Evolutionary conservation across 2,888 invertebrate species (phyloP).

Genomic region (Orchestes rusci): DNA sequence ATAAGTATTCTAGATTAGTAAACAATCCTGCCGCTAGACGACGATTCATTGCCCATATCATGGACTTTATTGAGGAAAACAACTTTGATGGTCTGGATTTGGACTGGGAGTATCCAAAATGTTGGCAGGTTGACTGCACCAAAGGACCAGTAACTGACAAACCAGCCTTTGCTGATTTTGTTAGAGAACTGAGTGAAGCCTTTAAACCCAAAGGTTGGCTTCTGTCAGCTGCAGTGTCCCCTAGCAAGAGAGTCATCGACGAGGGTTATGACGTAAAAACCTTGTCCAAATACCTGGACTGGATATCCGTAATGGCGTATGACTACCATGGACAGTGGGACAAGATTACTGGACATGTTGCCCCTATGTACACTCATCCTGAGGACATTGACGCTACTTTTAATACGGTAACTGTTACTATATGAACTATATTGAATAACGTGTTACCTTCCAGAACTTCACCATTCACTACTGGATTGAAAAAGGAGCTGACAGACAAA

Average conservation of each 20-base stretch:
- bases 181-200: slow-evolving; percentile 63
- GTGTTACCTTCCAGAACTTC: slow-evolving; percentile 57
- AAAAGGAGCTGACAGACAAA: slow-evolving; percentile 69
- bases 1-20: slow-evolving; percentile 79
- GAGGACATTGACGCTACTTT: slow-evolving; percentile 67
- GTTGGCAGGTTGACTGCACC: slow-evolving; percentile 83
- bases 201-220: slow-evolving; percentile 66
- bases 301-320: slow-evolving; percentile 88
- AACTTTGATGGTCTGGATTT: slow-evolving; percentile 87
- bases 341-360: slow-evolving; percentile 81
- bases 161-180: slow-evolving; percentile 65
- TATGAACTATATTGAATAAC: background rate
- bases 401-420: slow-evolving; percentile 68
- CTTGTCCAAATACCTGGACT: slow-evolving; percentile 71
- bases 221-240: slow-evolving; percentile 79
- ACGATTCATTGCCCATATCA: slow-evolving; percentile 65
- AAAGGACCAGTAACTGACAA: slow-evolving; percentile 79
- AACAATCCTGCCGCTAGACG: slow-evolving; percentile 63
- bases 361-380: slow-evolving; percentile 76
- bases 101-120: slow-evolving; percentile 92
- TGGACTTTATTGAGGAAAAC: slow-evolving; percentile 71
- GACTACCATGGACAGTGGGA: slow-evolving; percentile 92
- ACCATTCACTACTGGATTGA: slow-evolving; percentile 82
- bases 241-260: slow-evolving; percentile 75
- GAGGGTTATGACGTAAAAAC: slow-evolving; percentile 76